Base-by-base conservation (phyloP, 2,113 vertebrate species). In the Pseudorasbora parva region DNA sequence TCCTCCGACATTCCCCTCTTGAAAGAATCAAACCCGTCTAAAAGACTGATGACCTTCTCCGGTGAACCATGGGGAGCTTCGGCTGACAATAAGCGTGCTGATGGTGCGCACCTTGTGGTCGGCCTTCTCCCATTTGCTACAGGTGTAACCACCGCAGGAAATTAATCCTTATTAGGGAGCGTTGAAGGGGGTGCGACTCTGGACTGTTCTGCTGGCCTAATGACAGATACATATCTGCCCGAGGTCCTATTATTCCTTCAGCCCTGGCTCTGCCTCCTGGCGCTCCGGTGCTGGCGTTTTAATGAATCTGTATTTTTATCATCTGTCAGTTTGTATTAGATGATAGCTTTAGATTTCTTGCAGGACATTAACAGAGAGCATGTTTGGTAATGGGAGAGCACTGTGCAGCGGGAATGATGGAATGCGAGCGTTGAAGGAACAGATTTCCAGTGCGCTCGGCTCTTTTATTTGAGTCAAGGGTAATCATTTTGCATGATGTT, bases 111-210 rank as follows among this genome's bases (percentile, higher is more conserved):
- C 69, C 49, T 81, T 86, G 78, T 27, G 74, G 59, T 69, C 49
- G 45, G 51, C 33, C 43, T 17, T 60, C 19, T 79, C 74, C 84
- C 68, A 79, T 86, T 60, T 82, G 60, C 75, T 84, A 79, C 83
- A 87, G 79, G 84, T 86, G 87, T 71, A 81, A 81, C 76, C 64
- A 25, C 62, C 37, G 59, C 82, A 83, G 87, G 84, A 88, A 86
- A 90, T 87, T 80, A 88, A 84, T 85, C 85, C 88, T 86, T 68
- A 87, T 89, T 87, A 86, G 82, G 10, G 43, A 59, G 64, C 25
- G 45, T 56, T 81, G 78, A 78, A 84, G 81, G 62, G 66, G 19
- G 59, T 66, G 54, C 21, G 27, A 62, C 86, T 19, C 43, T 57
- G 85, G 49, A 82, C 37, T 12, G 69, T 79, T 84, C 82, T 75